phyloP scores from a whole-genome alignment of 2,113 vertebrate genomes.

The Lepisosteus osseus region DNA sequence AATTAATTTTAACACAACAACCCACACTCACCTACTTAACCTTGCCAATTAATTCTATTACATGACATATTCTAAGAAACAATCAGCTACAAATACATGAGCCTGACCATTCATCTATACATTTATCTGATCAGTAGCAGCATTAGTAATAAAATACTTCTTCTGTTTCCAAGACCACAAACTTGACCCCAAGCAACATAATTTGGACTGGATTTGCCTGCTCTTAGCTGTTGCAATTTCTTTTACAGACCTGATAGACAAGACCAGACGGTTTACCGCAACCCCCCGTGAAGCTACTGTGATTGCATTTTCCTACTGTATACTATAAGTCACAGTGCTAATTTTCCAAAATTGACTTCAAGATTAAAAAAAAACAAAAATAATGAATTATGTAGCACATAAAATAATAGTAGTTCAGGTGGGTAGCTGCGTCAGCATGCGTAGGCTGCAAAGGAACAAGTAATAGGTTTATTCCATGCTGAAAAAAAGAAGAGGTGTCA shows the following conservation, averaged over 20 bases:
- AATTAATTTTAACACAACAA: too few relatives aligned
- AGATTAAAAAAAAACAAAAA: constrained; percentile 20
- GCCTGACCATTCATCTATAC: not conserved
- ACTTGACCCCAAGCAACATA: not conserved
- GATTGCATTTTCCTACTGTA: not conserved
- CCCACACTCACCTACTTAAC: too few relatives aligned
- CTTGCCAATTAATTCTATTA: too few relatives aligned
- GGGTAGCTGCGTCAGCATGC: too few relatives aligned
- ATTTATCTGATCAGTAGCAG: not conserved
- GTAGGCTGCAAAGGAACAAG: too few relatives aligned
- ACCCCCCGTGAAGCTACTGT: not conserved
- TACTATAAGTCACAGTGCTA: not conserved
- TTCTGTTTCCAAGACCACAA: not conserved
- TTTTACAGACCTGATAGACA: too few relatives aligned
- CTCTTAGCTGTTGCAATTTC: too few relatives aligned
- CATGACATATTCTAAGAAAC: too few relatives aligned
- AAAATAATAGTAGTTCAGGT: constrained; percentile 28
- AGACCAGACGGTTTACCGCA: not conserved
- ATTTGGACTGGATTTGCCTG: not conserved
- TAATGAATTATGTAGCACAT: constrained; percentile 17
- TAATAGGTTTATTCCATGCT: too few relatives aligned
- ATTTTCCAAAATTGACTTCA: constrained; percentile 8
- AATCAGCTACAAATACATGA: not conserved
- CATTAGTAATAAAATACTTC: not conserved
- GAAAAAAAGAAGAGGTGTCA: too few relatives aligned